Evolutionary conservation across 2,797 vertebrate species (phyloP).

Genomic region (Acrocephalus scirpaceus): DNA sequence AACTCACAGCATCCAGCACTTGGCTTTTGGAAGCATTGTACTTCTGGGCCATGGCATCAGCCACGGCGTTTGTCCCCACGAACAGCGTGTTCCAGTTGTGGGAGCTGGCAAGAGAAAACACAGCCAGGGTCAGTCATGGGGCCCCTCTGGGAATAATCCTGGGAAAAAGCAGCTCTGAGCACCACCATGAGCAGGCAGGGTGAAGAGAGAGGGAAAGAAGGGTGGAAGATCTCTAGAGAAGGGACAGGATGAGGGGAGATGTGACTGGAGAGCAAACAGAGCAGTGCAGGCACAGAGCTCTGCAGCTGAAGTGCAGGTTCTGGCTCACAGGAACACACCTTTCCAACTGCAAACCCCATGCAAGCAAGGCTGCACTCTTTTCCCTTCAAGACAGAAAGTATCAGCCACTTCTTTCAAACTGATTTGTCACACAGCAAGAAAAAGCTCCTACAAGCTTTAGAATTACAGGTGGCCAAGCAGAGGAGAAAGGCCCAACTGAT

Average conservation of each 20-base stretch:
- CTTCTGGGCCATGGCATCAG: conserved; percentile 92
- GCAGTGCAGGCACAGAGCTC: not conserved
- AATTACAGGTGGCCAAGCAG: not conserved
- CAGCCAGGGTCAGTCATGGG: not conserved
- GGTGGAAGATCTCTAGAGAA: not conserved
- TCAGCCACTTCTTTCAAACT: not conserved
- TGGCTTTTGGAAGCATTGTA: conserved; percentile 93
- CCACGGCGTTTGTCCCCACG: conserved; percentile 91
- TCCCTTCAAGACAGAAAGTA: not conserved
- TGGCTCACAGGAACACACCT: not conserved
- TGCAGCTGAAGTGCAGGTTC: not conserved
- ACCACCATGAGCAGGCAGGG: not conserved
- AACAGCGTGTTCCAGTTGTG: conserved; percentile 97
- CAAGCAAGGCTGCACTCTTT: not conserved
- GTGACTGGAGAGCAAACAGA: not conserved
- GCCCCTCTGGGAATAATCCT: not conserved
- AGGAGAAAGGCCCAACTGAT: not conserved
- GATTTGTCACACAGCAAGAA: not conserved
- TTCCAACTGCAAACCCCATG: not conserved
- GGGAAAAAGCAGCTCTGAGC: not conserved
- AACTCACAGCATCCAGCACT: conserved; percentile 94
- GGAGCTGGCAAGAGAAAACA: conserved; percentile 77
- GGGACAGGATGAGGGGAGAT: not conserved
- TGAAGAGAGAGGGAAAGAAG: not conserved
- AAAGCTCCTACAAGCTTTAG: not conserved